Evolutionary conservation across 2,113 vertebrate genomes (phyloP), one percentile per base, ranked within the genome.

Genomic region (Syngnathus scovelli): DNA sequence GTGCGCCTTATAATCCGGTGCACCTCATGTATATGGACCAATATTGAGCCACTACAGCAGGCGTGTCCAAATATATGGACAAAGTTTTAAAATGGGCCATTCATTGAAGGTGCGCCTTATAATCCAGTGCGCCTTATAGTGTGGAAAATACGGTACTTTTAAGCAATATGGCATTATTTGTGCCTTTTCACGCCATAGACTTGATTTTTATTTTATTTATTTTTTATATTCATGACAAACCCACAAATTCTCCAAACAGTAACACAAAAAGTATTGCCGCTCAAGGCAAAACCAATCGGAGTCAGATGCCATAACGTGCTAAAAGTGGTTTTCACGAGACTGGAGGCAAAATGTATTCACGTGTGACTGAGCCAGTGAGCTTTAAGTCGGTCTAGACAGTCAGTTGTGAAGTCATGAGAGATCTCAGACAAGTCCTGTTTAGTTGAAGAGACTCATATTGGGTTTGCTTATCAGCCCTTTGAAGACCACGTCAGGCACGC

Each of bases 391-490:
- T 70, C 69, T 33, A 76, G 41, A 74, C 52, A 21, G 37, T 7
- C 41, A 75, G 33, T 46, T 9, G 7, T 66, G 37, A 66, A 58
- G 23, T 49, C 43, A 49, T 54, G 33, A 48, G 65, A 64, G 18
- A 23, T 52, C 68, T 78, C 49, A 70, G 52, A 41, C 66, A 3
- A 61, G 56, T 69, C 48, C 38, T 44, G 33, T 66, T 66, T 39
- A 21, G 21, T 49, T 60, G 52, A 46, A 58, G 41, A 39, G 2
- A 15, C 55, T 55, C 0, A 36, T 64, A 64, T 67, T 63, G 23
- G 5, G 64, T 68, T 67, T 71, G 41, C 67, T 49, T 49, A 74
- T 71, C 70, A 67, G 64, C n/a, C 61, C 38, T 70, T 72, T 76
- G 48, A 85, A 69, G 43, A 43, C 13, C 33, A 21, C 55, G 0